Evolutionary conservation across 2,113 vertebrate species (phyloP).

Genomic region (Syngnathus scovelli): DNA sequence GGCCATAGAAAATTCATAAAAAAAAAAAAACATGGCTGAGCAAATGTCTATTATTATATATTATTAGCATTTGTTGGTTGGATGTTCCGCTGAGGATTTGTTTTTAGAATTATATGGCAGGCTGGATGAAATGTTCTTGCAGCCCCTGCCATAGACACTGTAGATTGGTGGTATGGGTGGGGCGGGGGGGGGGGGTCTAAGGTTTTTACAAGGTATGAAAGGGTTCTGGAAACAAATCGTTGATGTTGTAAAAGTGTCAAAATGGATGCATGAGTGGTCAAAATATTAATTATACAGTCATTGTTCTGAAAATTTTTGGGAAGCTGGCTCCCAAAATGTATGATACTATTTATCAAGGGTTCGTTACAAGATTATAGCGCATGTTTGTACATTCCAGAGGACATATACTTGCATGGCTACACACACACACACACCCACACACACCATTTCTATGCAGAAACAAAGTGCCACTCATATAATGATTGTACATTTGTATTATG

Average conservation of each 20-base stretch:
- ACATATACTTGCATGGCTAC: conserved; percentile 33
- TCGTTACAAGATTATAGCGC: conserved; percentile 49
- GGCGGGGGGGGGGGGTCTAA: conserved; percentile 10
- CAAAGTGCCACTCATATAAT: conserved; percentile 23
- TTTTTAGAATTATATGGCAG: neutral
- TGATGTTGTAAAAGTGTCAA: conserved; percentile 55
- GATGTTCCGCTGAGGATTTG: neutral
- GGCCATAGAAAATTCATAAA: neutral
- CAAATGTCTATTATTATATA: neutral
- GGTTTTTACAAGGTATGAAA: conserved; percentile 51
- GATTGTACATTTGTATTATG: conserved; percentile 39
- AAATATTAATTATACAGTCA: conserved; percentile 45
- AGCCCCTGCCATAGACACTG: conserved; percentile 38
- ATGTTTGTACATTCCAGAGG: conserved; percentile 32
- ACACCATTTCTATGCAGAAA: conserved; percentile 30
- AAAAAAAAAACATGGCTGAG: neutral
- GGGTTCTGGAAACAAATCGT: conserved; percentile 36
- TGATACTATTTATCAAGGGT: conserved; percentile 94
- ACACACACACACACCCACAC: conserved; percentile 8
- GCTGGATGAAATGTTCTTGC: neutral
- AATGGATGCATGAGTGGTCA: conserved; percentile 38
- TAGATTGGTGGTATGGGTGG: neutral
- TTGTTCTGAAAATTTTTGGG: conserved; percentile 72
- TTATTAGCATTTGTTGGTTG: neutral
- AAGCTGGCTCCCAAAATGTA: conserved; percentile 98